Conservation (phyloP, 2,888 invertebrate species). For the Synergus itoensis region DNA sequence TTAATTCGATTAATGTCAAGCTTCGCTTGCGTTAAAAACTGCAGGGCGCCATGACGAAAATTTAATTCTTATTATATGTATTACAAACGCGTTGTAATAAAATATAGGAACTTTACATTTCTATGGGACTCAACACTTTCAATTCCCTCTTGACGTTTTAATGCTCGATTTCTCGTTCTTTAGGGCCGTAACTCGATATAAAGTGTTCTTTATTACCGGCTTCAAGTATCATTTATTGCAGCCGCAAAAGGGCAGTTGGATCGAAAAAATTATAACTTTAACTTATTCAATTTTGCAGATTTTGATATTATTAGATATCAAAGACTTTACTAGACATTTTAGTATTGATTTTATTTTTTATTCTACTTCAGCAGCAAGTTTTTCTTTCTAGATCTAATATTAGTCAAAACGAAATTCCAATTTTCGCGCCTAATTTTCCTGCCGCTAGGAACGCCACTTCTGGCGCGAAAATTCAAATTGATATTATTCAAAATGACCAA, state of each 20-base stretch:
- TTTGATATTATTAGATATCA: neutral
- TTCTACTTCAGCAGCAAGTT: neutral
- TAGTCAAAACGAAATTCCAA: too few species aligned
- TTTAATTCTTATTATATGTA: neutral
- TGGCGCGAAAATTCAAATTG: too few species aligned
- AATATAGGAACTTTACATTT: conserved; percentile 7
- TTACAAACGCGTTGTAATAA: neutral
- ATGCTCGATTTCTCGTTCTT: conserved; percentile 21
- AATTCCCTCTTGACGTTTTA: conserved; percentile 5
- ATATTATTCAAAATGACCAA: too few species aligned
- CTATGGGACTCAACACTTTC: neutral
- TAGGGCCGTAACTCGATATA: conserved; percentile 21
- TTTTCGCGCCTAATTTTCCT: too few species aligned
- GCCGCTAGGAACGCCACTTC: too few species aligned
- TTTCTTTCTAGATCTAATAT: neutral
- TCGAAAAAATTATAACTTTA: neutral
- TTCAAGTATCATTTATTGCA: conserved; percentile 1
- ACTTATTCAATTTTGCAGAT: neutral
- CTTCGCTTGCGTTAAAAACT: neutral
- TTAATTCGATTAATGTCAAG: neutral
- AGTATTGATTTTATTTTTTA: neutral
- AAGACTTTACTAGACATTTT: too few species aligned
- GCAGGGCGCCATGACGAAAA: neutral
- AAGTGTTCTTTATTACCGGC: conserved; percentile 13
- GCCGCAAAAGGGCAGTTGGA: neutral